phyloP scores from a whole-genome alignment of 2,888 invertebrate genomes.

The Seira sanloemensis region DNA sequence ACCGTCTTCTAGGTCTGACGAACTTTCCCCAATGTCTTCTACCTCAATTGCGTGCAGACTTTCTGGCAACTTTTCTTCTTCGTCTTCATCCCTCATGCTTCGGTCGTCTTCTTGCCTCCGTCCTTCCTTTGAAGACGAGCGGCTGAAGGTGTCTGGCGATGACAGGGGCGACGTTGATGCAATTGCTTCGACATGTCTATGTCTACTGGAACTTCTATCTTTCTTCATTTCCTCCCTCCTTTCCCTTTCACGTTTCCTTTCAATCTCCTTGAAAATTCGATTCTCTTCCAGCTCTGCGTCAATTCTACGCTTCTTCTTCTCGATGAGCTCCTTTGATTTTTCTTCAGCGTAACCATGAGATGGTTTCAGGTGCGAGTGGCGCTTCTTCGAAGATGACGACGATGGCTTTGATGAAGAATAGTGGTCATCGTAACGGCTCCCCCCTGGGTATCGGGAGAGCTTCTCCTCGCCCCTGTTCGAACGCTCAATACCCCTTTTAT shows the following conservation, averaged over 20 bases:
- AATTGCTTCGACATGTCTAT: constrained; percentile 52
- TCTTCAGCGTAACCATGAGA: constrained; percentile 38
- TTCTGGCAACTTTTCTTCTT: constrained; percentile 65
- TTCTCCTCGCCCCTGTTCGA: constrained; percentile 12
- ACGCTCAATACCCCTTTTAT: constrained; percentile 51
- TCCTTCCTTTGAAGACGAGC: constrained; percentile 25
- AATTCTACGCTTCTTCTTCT: constrained; percentile 78
- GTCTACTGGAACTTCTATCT: constrained; percentile 44
- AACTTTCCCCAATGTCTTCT: constrained; percentile 71
- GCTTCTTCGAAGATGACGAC: constrained; percentile 18
- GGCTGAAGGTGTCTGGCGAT: constrained; percentile 26
- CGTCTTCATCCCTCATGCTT: constrained; percentile 45
- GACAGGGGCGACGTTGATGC: constrained; percentile 49
- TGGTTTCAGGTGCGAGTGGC: constrained; percentile 50
- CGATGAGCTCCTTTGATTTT: constrained; percentile 64
- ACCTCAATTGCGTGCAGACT: constrained; percentile 61
- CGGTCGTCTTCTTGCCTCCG: constrained; percentile 3
- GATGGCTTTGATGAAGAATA: constrained; percentile 9
- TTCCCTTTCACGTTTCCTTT: constrained; percentile 70
- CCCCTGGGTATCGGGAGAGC: constrained; percentile 1
- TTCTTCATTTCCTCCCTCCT: constrained; percentile 48
- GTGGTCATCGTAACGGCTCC: constrained; percentile 38
- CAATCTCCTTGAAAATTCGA: constrained; percentile 75
- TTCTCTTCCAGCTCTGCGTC: constrained; percentile 77
- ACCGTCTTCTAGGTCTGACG: constrained; percentile 74